Evolutionary conservation across 2,888 invertebrate genomes (phyloP), one percentile per base, ranked within the genome.

Genomic region (Drosophila merina): DNA sequence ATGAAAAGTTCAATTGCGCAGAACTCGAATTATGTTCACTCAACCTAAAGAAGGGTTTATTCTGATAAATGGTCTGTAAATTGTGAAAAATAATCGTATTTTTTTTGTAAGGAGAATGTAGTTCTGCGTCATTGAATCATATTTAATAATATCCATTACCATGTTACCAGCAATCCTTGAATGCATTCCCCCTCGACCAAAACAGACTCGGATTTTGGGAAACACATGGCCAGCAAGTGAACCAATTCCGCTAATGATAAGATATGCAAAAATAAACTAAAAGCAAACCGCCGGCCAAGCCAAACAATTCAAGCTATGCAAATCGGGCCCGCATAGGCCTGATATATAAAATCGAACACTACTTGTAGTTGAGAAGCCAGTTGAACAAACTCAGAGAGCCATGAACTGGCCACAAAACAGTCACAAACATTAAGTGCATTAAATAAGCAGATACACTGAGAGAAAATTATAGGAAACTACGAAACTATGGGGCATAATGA

Each of bases 331-430:
- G 70, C 70, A 70, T 62, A 55, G 54, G 54, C 54, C 31, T 31
- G 50, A 30, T 20, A 14, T 10, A 31, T 33, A 26, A 52, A 50
- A 69, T 59, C 59, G 69, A 52, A 54, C 57, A 25, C 52, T 60
- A 47, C 49, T 54, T 40, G 54, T 20, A 20, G 20, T 20, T 20
- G 20, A 14, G 38, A 14, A 57, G 63, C 60, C 60, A 74, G 82
- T 79, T 84, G 86, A 84, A 86, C 52, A 84, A 82, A 86, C 86
- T 75, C 67, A 67, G 75, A 70, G 59, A 75, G 84, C 84, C 84
- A 74, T 84, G 84, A 84, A 84, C 85, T 71, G 70, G 69, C 70
- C 70, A 28, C 70, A 69, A 69, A 69, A 69, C 69, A 69, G 60
- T 48, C 45, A 51, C 68, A 70, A 70, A 55, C 62, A 62, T 55